Conservation (phyloP, 53 echinoderm and acorn worm genomes). For the Henricia sp. region DNA sequence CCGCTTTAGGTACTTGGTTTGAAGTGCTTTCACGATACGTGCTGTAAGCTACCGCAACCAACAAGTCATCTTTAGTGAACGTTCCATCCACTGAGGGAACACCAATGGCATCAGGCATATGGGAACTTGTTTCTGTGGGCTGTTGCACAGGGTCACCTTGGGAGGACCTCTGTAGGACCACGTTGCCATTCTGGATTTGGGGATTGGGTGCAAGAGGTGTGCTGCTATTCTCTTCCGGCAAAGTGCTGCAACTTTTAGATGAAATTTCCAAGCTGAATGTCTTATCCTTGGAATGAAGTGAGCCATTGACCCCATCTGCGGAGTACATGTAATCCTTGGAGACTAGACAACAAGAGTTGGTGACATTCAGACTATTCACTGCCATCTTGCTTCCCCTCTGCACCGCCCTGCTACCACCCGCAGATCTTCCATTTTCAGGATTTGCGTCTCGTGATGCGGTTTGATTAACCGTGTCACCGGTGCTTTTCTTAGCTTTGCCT, state of each 20-base stretch:
- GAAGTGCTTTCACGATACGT: not conserved
- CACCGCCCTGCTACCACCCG: not conserved
- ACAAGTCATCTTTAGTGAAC: not conserved
- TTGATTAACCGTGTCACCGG: not conserved
- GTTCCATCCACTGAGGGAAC: slow-evolving; percentile 1
- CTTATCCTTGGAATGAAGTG: too few species aligned
- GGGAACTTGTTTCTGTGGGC: not conserved
- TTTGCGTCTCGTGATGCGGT: not conserved
- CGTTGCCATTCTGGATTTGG: too few species aligned
- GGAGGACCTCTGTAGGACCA: slow-evolving; percentile 1
- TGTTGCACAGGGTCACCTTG: slow-evolving; percentile 14
- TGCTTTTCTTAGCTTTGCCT: not conserved
- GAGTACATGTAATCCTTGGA: too few species aligned
- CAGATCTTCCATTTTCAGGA: not conserved
- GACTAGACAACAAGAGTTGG: too few species aligned
- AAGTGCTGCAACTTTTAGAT: too few species aligned
- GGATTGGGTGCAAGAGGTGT: too few species aligned
- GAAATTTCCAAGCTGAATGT: too few species aligned
- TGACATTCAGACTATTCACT: slow-evolving; percentile 1
- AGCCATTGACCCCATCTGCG: too few species aligned
- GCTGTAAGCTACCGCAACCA: not conserved
- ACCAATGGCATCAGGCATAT: not conserved
- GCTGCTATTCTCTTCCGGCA: not conserved
- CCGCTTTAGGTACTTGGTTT: not conserved
- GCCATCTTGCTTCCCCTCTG: not conserved